Base-by-base conservation (phyloP, 2,888 invertebrate species). In the Plemyria rubiginata region DNA sequence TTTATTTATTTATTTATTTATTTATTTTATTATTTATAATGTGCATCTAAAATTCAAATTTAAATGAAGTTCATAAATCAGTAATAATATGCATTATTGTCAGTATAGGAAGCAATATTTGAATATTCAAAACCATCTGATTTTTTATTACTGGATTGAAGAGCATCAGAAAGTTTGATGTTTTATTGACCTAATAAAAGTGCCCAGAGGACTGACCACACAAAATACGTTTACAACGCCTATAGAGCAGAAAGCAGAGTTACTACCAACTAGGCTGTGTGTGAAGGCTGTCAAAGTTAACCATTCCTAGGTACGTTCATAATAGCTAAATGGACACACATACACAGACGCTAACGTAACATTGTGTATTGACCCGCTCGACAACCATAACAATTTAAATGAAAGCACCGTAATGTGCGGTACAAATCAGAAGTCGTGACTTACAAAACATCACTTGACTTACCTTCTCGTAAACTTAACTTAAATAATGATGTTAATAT, bases 371-470 rank as follows among this genome's bases (percentile, higher is more conserved):
- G 54, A 57, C 62, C 62, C 29, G 60, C 60, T 40, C 60, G 54
- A 62, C 71, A 70, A 71, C 73, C 69, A 77, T 75, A 77, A 68
- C 74, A 67, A 74, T 82, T 78, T 75, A 78, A 82, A 82, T 61
- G 76, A 81, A 79, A 78, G 76, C 80, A 79, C 67, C 68, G 54
- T 69, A 70, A 70, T 70, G 59, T 54, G 68, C 76, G 74, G 73
- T 62, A 67, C 78, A 66, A 79, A 82, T 82, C 68, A 73, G 63
- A 67, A 70, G 69, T 75, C 77, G 75, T 78, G 78, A 60, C 66
- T 66, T 60, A 72, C 73, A 60, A 59, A 70, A 73, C 72, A 75
- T 75, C 70, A 75, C 75, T 66, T 70, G 66, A 76, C 65, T 68
- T 71, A 68, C 52, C 22, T 29, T 16, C 15, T 74, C 73, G 71